Base-by-base conservation (phyloP, 2,888 invertebrate genomes). In the Xanthia icteritia region DNA sequence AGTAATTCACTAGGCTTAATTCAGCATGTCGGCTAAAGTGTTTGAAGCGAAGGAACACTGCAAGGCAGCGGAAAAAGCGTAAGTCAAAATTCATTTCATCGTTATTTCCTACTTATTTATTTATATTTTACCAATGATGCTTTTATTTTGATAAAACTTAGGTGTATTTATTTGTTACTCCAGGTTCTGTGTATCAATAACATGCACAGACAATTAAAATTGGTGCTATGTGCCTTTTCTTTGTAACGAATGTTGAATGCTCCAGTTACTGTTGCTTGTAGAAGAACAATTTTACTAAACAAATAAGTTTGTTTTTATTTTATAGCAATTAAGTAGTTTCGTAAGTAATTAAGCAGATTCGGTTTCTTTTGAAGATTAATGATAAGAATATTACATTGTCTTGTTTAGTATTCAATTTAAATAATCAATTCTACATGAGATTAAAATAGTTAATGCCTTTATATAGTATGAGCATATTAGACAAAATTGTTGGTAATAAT, bases 21-120 rank as follows among this genome's bases (percentile, higher is more conserved):
- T 76, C 74, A 79, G 27, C 31, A 95, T 95, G 95, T 91, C 95
- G 48, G 90, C 94, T 13, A 97, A 98, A 95, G 94, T 97, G 76
- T 97, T 98, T 83, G 98, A 99, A 96, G 99, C 98, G 17, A 97
- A 98, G 87, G 98, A 98, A 91, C 98, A 98, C 89, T 97, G 98
- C 90, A 97, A 97, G 89, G 97, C 97, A 87, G 99, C 99, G 0
- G 99, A 99, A 91, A 99, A 98, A 97, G 97, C 97, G 99, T 98
- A 95, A 95, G 94, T 94, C 66, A 27, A 77, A 73, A 45, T 51
- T 64, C 6, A 56, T 23, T n/a, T n/a, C n/a, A n/a, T n/a, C n/a
- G n/a, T n/a, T 36, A 20, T 13, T 36, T 51, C 5, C 15, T 58
- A 54, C 23, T 23, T 39, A 27, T 27, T 58, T 72, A 23, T 42